phyloP scores from a whole-genome alignment of 2,113 vertebrate species.

The Rafetus swinhoei region DNA sequence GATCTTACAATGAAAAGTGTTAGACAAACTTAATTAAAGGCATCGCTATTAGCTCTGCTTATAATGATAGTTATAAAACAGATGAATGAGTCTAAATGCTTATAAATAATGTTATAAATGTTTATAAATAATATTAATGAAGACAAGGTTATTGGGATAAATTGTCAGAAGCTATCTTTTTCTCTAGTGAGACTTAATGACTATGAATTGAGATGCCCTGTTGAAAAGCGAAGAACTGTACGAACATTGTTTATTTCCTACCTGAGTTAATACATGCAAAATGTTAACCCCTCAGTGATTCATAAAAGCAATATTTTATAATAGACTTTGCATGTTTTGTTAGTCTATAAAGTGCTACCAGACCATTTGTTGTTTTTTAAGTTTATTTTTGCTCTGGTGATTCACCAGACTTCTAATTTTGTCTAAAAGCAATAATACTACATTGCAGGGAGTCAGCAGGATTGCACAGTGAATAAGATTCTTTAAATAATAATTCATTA shows the following conservation, averaged over 20 bases:
- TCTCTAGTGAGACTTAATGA: background rate
- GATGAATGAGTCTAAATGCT: too few species aligned
- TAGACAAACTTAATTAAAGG: conserved; percentile 5
- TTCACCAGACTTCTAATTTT: background rate
- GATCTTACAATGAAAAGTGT: background rate
- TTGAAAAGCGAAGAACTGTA: background rate
- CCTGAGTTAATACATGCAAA: background rate
- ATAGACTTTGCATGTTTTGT: background rate
- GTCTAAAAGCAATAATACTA: background rate
- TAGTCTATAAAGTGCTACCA: too few species aligned
- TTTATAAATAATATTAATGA: background rate
- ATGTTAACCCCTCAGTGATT: background rate
- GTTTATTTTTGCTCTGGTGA: background rate
- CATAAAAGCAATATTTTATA: background rate
- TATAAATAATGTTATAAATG: too few species aligned
- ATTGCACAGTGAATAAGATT: background rate
- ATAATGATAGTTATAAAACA: background rate
- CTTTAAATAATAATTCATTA: background rate
- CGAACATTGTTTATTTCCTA: conserved; percentile 3
- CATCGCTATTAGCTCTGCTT: background rate
- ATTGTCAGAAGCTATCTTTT: background rate
- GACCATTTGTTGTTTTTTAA: too few species aligned
- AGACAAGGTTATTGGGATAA: background rate
- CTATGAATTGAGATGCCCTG: background rate
- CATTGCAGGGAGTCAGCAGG: background rate